phyloP scores from a whole-genome alignment of 2,797 vertebrate species.

The Acrossocheilus fasciatus region DNA sequence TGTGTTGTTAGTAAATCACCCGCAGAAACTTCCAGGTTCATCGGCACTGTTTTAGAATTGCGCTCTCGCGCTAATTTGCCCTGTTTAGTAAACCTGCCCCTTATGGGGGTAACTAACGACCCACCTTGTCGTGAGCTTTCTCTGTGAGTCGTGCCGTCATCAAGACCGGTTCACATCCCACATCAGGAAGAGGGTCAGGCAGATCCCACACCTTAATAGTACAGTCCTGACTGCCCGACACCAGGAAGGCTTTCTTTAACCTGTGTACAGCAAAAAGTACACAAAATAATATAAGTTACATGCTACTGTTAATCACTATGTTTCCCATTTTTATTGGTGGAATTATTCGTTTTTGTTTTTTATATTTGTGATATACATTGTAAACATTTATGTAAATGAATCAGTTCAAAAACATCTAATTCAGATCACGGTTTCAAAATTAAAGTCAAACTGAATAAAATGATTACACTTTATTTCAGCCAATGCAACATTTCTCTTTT shows the following conservation, averaged over 20 bases:
- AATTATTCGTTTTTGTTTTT: neutral
- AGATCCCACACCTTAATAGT: constrained; percentile 94
- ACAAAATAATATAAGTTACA: neutral
- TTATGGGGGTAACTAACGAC: neutral
- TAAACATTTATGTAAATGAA: neutral
- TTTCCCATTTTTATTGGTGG: neutral
- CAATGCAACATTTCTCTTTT: neutral
- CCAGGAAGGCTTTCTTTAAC: constrained; percentile 88
- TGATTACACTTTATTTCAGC: neutral
- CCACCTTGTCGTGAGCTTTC: constrained; percentile 89
- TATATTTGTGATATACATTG: neutral
- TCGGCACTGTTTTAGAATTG: too few relatives aligned
- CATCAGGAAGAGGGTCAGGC: constrained; percentile 71
- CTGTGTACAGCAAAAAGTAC: constrained; percentile 61
- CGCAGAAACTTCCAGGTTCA: too few relatives aligned
- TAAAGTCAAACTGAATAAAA: neutral
- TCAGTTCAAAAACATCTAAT: neutral
- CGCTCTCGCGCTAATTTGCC: too few relatives aligned
- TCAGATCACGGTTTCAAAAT: too few relatives aligned
- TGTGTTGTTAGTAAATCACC: too few relatives aligned
- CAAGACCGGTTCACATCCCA: constrained; percentile 56
- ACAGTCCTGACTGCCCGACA: constrained; percentile 94
- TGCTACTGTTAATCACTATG: neutral
- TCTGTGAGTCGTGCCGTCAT: constrained; percentile 83
- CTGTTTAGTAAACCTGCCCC: too few relatives aligned